Evolutionary conservation across 2,113 vertebrate genomes (phyloP), one percentile per base, ranked within the genome.

Genomic region (Gobio gobio): DNA sequence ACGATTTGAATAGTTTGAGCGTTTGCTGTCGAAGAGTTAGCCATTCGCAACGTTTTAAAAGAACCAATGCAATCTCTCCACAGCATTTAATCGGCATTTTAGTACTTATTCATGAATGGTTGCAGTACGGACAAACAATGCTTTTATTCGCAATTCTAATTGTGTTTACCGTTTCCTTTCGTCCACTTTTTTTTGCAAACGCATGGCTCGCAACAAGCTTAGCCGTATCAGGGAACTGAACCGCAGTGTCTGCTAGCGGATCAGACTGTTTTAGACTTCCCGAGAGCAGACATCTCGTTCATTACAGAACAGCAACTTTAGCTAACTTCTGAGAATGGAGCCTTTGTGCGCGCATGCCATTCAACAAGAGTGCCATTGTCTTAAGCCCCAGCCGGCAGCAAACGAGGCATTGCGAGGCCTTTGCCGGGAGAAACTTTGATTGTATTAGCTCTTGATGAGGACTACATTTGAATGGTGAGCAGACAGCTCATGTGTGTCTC

Each of bases 271-370:
- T 86, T 79, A 78, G 78, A 81, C 88, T 83, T 78, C 72, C 72
- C 86, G 88, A 87, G 86, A 75, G 78, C 86, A 86, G 87, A 89
- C 88, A 88, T 86, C 89, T 87, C 89, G 85, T 84, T 87, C 90
- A 87, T 92, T 93, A 93, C 90, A 90, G 85, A 91, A 86, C 91
- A 91, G 91, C 91, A 93, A 94, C 94, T 94, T 94, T 93, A 93
- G 93, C 94, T 94, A 93, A 95, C 93, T 94, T 92, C 89, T 94
- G 92, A 96, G 94, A 96, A 96, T 92, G 91, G 90, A 92, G 89
- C 93, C 94, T 96, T 96, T 96, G 95, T 96, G 90, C 87, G 33
- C 73, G 64, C 85, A 91, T 92, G 91, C 93, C 94, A 93, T 92
- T 92, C 90, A 95, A 92, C 94, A 95, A 94, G 89, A 33, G 89